Evolutionary conservation across 2,113 vertebrate genomes (phyloP).

Genomic region (Nothobranchius furzeri): DNA sequence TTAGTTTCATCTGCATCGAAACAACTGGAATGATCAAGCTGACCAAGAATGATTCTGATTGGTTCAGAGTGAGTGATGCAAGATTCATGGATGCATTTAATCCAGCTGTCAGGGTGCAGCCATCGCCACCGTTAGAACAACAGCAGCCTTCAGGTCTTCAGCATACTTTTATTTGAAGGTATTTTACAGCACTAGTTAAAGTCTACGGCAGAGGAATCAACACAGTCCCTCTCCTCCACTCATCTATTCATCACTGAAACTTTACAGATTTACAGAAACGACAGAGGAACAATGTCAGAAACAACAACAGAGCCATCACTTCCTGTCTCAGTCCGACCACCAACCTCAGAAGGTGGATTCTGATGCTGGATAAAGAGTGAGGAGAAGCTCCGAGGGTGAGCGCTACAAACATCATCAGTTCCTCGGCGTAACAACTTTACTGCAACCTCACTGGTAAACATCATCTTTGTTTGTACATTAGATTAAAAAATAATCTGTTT

Average conservation of each 20-base stretch:
- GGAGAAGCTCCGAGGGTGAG: background rate
- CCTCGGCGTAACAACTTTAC: slow-evolving; percentile 76
- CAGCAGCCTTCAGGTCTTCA: slow-evolving; percentile 61
- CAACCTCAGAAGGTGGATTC: background rate
- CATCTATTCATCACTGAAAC: slow-evolving; percentile 68
- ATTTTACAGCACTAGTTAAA: slow-evolving; percentile 78
- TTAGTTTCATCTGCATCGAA: no score
- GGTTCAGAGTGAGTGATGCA: no score
- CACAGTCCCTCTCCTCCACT: slow-evolving; percentile 54
- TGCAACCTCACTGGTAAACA: slow-evolving; percentile 79
- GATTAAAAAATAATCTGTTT: slow-evolving; percentile 81
- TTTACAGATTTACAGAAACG: slow-evolving; percentile 61
- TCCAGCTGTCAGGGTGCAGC: no score
- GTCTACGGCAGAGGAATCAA: slow-evolving; percentile 72
- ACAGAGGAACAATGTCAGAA: slow-evolving; percentile 50
- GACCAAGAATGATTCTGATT: no score
- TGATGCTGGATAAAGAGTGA: background rate
- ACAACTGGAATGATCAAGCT: no score
- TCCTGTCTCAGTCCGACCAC: no score
- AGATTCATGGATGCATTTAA: no score
- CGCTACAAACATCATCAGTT: no score
- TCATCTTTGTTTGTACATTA: slow-evolving; percentile 80
- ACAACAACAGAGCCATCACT: slow-evolving; percentile 63
- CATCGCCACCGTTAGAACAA: background rate
- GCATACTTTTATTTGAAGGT: slow-evolving; percentile 76